A percentile compares a stretch with the other conserved stretches of the same genome.
These are phyloP conservation scores for Cebidichthys violaceus DNA, from an alignment of 2,113 vertebrate genomes.

Conservation along the genomic window DNA sequence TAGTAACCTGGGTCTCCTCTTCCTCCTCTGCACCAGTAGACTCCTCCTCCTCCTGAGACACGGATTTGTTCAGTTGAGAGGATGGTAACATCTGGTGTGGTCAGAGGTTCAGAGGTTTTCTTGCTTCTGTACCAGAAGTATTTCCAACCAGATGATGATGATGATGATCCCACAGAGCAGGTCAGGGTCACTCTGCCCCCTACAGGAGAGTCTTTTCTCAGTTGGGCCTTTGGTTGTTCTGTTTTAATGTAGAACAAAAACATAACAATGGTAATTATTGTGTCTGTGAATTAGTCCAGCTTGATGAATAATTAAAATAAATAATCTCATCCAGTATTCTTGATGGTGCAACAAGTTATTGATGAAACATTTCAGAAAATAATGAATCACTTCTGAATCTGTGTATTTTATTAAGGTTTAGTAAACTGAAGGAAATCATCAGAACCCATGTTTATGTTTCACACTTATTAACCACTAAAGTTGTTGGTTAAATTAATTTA, in stretches of 20 bases:
- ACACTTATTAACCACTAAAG: neutral
- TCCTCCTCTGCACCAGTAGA: constrained; percentile 38
- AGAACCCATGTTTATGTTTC: neutral
- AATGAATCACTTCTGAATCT: neutral
- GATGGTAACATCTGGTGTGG: neutral
- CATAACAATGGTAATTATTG: neutral
- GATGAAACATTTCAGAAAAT: neutral
- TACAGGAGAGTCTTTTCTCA: neutral
- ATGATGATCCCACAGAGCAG: neutral
- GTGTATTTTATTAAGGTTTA: neutral
- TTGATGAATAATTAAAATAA: neutral
- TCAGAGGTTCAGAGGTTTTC: neutral
- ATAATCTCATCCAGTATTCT: neutral
- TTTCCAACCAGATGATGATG: constrained; percentile 27
- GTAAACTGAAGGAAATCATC: neutral
- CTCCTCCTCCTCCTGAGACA: constrained; percentile 6
- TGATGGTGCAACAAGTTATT: neutral
- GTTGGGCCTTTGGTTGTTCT: neutral
- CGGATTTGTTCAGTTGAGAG: neutral
- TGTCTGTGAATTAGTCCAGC: neutral
- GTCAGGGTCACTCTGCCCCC: neutral
- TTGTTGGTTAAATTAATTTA: neutral
- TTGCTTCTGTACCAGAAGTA: constrained; percentile 19
- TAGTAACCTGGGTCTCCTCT: constrained; percentile 33
- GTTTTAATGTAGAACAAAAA: neutral